These are phyloP conservation scores for Hoplias malabaricus DNA, from an alignment of 2,113 vertebrate species.

Conservation along the genomic window DNA sequence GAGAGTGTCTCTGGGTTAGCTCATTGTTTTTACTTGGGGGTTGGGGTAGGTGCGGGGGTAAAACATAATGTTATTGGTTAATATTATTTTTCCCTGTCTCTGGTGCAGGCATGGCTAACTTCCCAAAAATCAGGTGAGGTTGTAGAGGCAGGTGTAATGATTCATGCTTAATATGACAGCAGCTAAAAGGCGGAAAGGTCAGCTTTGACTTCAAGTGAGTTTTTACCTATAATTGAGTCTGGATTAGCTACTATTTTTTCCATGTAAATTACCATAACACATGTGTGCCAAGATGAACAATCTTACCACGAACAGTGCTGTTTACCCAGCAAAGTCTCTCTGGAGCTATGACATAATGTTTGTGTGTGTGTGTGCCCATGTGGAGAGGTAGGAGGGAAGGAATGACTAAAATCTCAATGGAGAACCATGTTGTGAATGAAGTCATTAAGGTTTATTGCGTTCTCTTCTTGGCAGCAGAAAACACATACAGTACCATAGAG, in stretches of 20 bases:
- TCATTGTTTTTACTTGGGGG: too few relatives aligned
- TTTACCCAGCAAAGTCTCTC: conserved; percentile 69
- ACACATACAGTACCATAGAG: conserved; percentile 48
- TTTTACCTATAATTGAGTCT: background rate
- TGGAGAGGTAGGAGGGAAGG: conserved; percentile 13
- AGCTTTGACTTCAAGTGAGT: too few relatives aligned
- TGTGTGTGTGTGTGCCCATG: conserved; percentile 15
- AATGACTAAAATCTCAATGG: conserved; percentile 46
- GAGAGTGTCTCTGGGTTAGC: too few relatives aligned
- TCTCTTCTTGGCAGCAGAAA: conserved; percentile 11
- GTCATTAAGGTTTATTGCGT: conserved; percentile 34
- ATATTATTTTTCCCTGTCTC: too few relatives aligned
- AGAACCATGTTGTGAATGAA: conserved; percentile 46
- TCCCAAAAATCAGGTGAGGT: too few relatives aligned
- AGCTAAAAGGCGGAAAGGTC: too few relatives aligned
- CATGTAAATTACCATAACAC: background rate
- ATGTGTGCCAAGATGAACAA: conserved; percentile 61
- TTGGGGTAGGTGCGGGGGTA: too few relatives aligned
- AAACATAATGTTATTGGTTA: too few relatives aligned
- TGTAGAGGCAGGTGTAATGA: too few relatives aligned
- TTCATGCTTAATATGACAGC: too few relatives aligned
- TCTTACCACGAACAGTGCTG: conserved; percentile 66
- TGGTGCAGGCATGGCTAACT: too few relatives aligned
- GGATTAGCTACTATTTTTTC: background rate
- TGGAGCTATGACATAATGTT: conserved; percentile 66